A percentile compares a stretch with the other conserved stretches of the same genome.
Evolutionary conservation across 2,888 invertebrate genomes (phyloP).

Genomic region (Cryptocheilus praepositus): DNA sequence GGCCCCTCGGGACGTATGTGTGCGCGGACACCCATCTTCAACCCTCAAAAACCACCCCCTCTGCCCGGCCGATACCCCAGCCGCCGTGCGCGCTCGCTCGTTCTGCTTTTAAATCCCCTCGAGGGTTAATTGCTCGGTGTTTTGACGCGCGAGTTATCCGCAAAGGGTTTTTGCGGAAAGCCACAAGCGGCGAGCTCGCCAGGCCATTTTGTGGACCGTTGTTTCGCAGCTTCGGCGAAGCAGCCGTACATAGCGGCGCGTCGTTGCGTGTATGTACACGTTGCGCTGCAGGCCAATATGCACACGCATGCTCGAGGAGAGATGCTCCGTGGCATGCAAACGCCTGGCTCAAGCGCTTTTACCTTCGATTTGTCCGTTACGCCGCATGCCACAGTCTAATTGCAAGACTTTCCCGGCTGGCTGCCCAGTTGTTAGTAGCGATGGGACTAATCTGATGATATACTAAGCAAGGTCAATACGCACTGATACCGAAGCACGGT

Average conservation of each 20-base stretch:
- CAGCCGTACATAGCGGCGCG: not conserved
- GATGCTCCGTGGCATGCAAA: no score
- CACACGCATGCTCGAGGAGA: no score
- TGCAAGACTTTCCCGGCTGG: no score
- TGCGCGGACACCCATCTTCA: slow-evolving; percentile 21
- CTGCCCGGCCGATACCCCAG: slow-evolving; percentile 14
- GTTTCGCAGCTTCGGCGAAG: not conserved
- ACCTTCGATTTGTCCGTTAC: no score
- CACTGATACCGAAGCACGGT: no score
- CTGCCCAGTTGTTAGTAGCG: no score
- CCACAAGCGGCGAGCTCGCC: slow-evolving; percentile 18
- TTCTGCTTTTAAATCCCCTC: slow-evolving; percentile 68
- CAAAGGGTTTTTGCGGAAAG: slow-evolving; percentile 54
- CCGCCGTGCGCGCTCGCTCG: slow-evolving; percentile 1
- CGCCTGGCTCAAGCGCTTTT: no score
- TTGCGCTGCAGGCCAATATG: not conserved
- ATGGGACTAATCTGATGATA: no score
- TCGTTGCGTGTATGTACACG: not conserved
- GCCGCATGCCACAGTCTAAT: no score
- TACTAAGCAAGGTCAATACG: no score
- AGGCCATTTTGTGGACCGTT: slow-evolving; percentile 9
- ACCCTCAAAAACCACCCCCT: not conserved
- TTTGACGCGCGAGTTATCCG: slow-evolving; percentile 69
- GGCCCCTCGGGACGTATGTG: slow-evolving; percentile 41
- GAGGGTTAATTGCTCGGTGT: slow-evolving; percentile 73